phyloP scores from a whole-genome alignment of 2,797 vertebrate species.

The Pygocentrus nattereri region DNA sequence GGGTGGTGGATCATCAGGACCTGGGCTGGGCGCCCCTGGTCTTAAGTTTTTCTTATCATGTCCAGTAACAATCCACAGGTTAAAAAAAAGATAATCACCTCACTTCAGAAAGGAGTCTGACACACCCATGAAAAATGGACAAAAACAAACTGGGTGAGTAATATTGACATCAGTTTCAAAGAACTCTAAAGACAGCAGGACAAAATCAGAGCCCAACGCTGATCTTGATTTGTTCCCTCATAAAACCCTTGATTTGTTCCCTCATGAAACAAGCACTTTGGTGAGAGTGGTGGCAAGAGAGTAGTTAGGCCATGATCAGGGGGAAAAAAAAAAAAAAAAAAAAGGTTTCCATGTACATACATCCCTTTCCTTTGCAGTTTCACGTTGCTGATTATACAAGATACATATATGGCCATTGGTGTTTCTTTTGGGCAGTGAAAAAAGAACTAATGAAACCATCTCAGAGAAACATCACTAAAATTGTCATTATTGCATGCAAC shows the following conservation, averaged over 20 bases:
- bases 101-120: slow-evolving; percentile 61
- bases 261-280: slow-evolving; percentile 82
- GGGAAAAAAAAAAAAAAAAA: background rate
- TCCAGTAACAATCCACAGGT: slow-evolving; percentile 79
- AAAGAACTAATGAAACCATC: slow-evolving; percentile 51
- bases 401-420: slow-evolving; percentile 50
- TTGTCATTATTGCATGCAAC: slow-evolving; percentile 34
- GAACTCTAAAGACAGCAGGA: background rate
- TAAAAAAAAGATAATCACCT: slow-evolving; percentile 71
- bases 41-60: slow-evolving; percentile 70
- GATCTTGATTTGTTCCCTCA: slow-evolving; percentile 67
- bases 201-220: background rate
- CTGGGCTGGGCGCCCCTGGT: slow-evolving; percentile 27
- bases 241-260: slow-evolving; percentile 76
- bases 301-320: slow-evolving; percentile 69
- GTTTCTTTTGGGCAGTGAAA: slow-evolving; percentile 52
- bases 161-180: slow-evolving; percentile 73
- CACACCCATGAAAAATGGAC: slow-evolving; percentile 67
- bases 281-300: slow-evolving; percentile 80
- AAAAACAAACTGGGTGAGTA: slow-evolving; percentile 80
- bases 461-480: slow-evolving; percentile 36
- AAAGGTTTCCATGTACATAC: slow-evolving; percentile 37
- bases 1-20: too few species aligned
- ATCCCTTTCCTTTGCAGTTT: slow-evolving; percentile 79
- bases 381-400: slow-evolving; percentile 74